A percentile compares a stretch with the other conserved stretches of the same genome.
These are phyloP conservation scores for Cyphomyrmex costatus DNA, from an alignment of 1,140 invertebrate species.

Conservation along the genomic window DNA sequence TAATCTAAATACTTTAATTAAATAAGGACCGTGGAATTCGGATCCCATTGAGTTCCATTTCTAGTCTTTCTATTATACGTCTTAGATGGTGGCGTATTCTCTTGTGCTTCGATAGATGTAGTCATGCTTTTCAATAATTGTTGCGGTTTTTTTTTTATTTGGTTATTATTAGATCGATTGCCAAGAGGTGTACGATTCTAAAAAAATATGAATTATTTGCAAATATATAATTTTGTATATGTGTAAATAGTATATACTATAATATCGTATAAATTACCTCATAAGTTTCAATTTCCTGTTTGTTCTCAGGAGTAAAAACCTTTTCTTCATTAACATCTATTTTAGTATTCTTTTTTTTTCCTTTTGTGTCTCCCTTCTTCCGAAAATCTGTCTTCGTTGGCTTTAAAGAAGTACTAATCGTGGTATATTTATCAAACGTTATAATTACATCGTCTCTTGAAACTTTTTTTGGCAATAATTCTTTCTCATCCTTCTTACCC, in stretches of 20 bases:
- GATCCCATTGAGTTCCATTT: constrained; percentile 80
- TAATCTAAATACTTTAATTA: constrained; percentile 62
- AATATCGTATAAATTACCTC: constrained; percentile 66
- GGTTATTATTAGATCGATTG: constrained; percentile 81
- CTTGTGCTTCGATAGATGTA: constrained; percentile 70
- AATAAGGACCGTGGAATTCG: constrained; percentile 81
- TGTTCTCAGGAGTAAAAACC: constrained; percentile 58
- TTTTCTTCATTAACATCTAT: constrained; percentile 65
- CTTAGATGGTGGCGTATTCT: constrained; percentile 82
- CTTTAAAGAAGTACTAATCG: constrained; percentile 43
- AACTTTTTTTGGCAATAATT: not conserved
- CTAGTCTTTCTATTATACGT: constrained; percentile 72
- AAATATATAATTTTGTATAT: constrained; percentile 23
- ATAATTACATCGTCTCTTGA: constrained; percentile 76
- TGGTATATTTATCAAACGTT: constrained; percentile 74
- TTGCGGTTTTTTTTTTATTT: constrained; percentile 70
- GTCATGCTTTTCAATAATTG: constrained; percentile 74
- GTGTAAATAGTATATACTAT: not conserved
- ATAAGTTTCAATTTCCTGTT: constrained; percentile 51
- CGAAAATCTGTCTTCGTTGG: constrained; percentile 59
- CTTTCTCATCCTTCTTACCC: constrained; percentile 1
- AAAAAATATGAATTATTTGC: constrained; percentile 43
- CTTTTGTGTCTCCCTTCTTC: constrained; percentile 31
- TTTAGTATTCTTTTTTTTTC: constrained; percentile 54
- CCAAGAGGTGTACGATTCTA: constrained; percentile 82